Percentiles rank a stretch among this genome's conserved stretches.
phyloP scores from a whole-genome alignment of 2,888 invertebrate species.

The Schizotus pectinicornis region DNA sequence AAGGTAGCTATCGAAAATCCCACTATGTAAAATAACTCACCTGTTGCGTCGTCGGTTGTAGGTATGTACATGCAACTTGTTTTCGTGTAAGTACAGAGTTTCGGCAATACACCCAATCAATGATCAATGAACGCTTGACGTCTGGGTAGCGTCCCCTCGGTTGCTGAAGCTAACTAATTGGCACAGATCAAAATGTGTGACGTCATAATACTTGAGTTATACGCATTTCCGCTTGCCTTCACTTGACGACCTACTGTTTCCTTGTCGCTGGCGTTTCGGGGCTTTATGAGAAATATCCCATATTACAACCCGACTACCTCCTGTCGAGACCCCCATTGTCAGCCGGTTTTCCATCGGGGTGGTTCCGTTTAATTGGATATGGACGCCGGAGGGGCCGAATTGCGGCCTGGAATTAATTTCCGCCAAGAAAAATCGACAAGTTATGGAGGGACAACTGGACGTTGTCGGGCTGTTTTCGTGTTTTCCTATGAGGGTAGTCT shows the following conservation, averaged over 20 bases:
- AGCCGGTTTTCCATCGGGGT: background rate
- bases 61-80: too few relatives aligned
- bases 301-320: slow-evolving; percentile 8
- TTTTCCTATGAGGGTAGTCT: slow-evolving; percentile 23
- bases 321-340: background rate
- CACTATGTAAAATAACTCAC: too few relatives aligned
- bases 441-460: slow-evolving; percentile 8
- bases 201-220: slow-evolving; percentile 32
- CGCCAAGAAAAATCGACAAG: too few relatives aligned
- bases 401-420: too few relatives aligned
- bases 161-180: slow-evolving; percentile 28
- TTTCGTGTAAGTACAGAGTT: too few relatives aligned
- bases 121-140: too few relatives aligned
- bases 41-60: too few relatives aligned
- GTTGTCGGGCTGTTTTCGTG: slow-evolving; percentile 14
- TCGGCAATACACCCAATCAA: too few relatives aligned
- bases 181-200: slow-evolving; percentile 33
- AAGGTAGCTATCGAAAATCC: too few relatives aligned
- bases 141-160: too few relatives aligned
- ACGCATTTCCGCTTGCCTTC: slow-evolving; percentile 34
- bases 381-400: too few relatives aligned
- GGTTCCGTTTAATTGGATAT: too few relatives aligned
- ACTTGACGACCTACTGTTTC: slow-evolving; percentile 26
- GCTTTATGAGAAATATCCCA: slow-evolving; percentile 20
- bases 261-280: slow-evolving; percentile 19